These are phyloP conservation scores for Diachasma alloeum DNA, from an alignment of 1,140 invertebrate species.

Conservation along the genomic window DNA sequence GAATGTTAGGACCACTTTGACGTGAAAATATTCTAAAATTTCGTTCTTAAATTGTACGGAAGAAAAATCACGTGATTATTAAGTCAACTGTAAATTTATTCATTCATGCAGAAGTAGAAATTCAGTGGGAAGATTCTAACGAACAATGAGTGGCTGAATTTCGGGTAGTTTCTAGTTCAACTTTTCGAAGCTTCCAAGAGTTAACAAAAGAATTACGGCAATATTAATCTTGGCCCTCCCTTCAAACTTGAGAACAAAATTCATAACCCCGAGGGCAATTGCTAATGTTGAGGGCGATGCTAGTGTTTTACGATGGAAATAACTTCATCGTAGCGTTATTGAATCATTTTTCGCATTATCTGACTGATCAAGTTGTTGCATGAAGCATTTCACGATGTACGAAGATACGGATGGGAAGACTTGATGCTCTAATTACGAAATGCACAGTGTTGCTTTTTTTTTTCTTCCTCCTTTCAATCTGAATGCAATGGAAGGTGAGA, in stretches of 20 bases:
- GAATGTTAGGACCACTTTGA: neutral
- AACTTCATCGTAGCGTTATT: neutral
- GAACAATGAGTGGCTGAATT: neutral
- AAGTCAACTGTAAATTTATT: slow-evolving; percentile 30
- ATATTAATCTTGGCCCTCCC: slow-evolving; percentile 1
- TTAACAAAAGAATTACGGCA: slow-evolving; percentile 6
- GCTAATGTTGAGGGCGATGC: too few species aligned
- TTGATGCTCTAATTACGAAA: neutral
- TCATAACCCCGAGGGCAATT: neutral
- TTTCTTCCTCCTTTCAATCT: neutral
- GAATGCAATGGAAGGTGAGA: neutral
- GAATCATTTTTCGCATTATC: neutral
- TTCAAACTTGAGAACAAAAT: neutral
- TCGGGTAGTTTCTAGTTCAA: slow-evolving; percentile 7
- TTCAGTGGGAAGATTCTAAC: neutral
- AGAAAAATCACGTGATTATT: neutral
- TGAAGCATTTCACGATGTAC: neutral
- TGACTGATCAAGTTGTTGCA: neutral
- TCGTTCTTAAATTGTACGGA: neutral
- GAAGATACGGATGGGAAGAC: neutral
- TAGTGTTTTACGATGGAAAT: neutral
- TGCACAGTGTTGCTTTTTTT: neutral
- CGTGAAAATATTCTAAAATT: neutral
- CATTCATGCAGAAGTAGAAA: slow-evolving; percentile 20
- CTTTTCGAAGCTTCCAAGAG: neutral